phyloP scores from a whole-genome alignment of 2,888 invertebrate species.

The Drosophila peninsularis region DNA sequence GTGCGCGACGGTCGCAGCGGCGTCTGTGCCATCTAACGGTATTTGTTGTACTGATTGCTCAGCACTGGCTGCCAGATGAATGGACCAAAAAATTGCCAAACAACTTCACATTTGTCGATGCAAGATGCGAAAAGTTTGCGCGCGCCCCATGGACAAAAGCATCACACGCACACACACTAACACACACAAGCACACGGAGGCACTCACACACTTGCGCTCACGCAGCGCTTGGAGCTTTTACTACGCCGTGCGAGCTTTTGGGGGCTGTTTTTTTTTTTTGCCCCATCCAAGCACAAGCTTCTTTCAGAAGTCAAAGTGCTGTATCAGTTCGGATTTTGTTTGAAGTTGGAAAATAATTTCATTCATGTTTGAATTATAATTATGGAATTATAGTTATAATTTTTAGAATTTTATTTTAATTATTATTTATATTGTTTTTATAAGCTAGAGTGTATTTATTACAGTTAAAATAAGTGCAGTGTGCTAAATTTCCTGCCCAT shows the following conservation, averaged over 20 bases:
- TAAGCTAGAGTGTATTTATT: no score
- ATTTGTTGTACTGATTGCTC: constrained; percentile 66
- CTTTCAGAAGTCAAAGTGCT: constrained; percentile 43
- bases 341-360: not conserved
- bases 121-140: constrained; percentile 66
- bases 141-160: constrained; percentile 54
- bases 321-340: constrained; percentile 8
- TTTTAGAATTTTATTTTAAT: not conserved
- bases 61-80: constrained; percentile 62
- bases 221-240: constrained; percentile 59
- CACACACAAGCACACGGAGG: constrained; percentile 21
- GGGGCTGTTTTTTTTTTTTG: constrained; percentile 12
- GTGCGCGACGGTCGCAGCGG: constrained; percentile 39
- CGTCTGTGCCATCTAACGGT: constrained; percentile 70
- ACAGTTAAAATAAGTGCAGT: no score
- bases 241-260: constrained; percentile 61
- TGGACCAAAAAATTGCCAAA: constrained; percentile 73
- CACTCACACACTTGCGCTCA: constrained; percentile 6
- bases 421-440: not conserved
- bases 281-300: constrained; percentile 27
- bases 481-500: not conserved
- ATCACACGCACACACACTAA: constrained; percentile 16
- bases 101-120: constrained; percentile 65
- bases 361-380: not conserved
- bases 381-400: not conserved